Evolutionary conservation across 2,888 invertebrate genomes (phyloP).

Genomic region (Drosophila neoperkinsi): DNA sequence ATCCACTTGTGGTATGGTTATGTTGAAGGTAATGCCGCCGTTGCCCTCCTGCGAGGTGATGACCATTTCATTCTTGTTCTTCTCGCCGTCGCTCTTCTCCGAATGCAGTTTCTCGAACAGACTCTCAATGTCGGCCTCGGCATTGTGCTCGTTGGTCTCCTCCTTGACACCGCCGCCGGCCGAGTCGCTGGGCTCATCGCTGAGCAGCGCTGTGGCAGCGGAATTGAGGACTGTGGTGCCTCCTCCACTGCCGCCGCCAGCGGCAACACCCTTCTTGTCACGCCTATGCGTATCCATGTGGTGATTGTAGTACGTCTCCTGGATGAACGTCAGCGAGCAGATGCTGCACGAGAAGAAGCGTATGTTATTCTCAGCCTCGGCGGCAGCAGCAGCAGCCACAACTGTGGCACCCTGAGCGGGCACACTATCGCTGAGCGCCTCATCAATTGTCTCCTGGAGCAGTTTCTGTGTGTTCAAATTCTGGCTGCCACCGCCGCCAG

Average conservation of each 20-base stretch:
- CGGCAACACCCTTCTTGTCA: constrained; percentile 69
- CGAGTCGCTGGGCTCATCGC: constrained; percentile 71
- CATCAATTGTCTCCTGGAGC: constrained; percentile 85
- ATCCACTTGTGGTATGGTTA: constrained; percentile 85
- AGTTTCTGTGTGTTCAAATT: constrained; percentile 84
- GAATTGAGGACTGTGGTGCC: constrained; percentile 71
- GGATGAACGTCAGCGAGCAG: constrained; percentile 85
- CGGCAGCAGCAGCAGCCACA: constrained; percentile 64
- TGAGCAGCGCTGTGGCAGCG: constrained; percentile 75
- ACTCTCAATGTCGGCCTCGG: constrained; percentile 85
- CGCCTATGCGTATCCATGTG: constrained; percentile 85
- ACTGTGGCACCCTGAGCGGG: constrained; percentile 74
- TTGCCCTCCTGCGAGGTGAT: constrained; percentile 85
- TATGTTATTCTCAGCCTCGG: constrained; percentile 82
- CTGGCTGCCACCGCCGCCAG: constrained; percentile 47
- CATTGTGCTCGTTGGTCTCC: constrained; percentile 62
- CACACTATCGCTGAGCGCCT: constrained; percentile 84
- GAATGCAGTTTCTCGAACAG: constrained; percentile 86
- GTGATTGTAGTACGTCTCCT: constrained; percentile 85
- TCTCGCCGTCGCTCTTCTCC: constrained; percentile 83
- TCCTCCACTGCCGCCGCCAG: constrained; percentile 43
- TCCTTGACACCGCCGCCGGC: constrained; percentile 36
- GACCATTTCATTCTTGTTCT: constrained; percentile 82
- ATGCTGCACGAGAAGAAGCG: constrained; percentile 85
- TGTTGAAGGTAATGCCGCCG: constrained; percentile 85